phyloP scores from a whole-genome alignment of 2,113 vertebrate species.

The Myxocyprinus asiaticus region DNA sequence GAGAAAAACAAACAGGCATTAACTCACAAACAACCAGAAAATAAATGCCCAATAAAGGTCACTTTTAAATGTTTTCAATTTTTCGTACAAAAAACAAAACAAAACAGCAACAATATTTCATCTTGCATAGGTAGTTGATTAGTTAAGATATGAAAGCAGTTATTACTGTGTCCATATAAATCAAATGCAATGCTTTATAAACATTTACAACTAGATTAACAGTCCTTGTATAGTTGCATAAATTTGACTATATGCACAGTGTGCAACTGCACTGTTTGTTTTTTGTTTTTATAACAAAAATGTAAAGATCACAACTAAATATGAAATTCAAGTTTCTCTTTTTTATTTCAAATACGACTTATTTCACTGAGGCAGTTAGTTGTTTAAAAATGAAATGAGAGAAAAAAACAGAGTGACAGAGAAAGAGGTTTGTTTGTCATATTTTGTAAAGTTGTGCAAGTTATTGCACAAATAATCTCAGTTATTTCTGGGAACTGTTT shows the following conservation, averaged over 20 bases:
- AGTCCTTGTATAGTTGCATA: not conserved
- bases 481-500: not conserved
- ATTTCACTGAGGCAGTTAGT: not conserved
- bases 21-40: not conserved
- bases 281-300: not conserved
- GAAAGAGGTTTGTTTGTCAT: not conserved
- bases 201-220: not conserved
- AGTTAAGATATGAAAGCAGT: constrained; percentile 10
- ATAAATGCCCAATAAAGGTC: not conserved
- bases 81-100: constrained; percentile 2
- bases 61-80: not conserved
- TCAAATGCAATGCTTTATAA: constrained; percentile 22
- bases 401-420: no score
- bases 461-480: not conserved
- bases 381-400: not conserved
- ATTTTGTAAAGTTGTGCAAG: not conserved
- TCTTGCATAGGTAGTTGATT: constrained; percentile 27
- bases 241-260: constrained; percentile 14
- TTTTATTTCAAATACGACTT: not conserved
- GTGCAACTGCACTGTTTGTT: no score
- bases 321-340: not conserved
- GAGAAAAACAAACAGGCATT: not conserved
- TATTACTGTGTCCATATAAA: constrained; percentile 10
- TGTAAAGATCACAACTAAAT: not conserved
- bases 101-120: not conserved